phyloP scores from a whole-genome alignment of 2,113 vertebrate genomes.

The Oncorhynchus tshawytscha region DNA sequence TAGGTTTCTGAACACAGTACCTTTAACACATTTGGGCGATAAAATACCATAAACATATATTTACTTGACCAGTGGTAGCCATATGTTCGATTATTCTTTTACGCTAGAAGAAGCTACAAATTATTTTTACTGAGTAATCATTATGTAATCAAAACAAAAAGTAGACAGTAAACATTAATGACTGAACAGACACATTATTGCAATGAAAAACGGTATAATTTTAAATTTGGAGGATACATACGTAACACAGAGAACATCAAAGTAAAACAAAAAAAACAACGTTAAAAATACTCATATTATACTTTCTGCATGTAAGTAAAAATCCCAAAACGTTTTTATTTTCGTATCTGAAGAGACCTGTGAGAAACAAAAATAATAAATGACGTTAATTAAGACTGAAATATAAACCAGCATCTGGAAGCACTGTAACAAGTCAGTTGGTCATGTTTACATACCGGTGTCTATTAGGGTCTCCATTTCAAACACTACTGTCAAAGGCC shows the following conservation, averaged over 20 bases:
- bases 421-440: neutral
- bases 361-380: neutral
- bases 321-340: neutral
- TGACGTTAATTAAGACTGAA: neutral
- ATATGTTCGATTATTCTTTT: no score
- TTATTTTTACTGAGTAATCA: neutral
- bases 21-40: no score
- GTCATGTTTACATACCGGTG: neutral
- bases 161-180: neutral
- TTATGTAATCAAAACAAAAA: neutral
- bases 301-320: neutral
- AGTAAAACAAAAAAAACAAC: neutral
- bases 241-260: neutral
- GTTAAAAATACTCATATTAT: neutral
- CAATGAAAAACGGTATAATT: neutral
- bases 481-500: conserved; percentile 5
- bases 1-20: no score
- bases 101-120: no score
- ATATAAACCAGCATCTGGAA: neutral
- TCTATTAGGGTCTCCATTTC: neutral
- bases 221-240: neutral
- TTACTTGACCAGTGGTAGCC: no score
- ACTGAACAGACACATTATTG: neutral
- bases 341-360: neutral
- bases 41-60: no score